Evolutionary conservation across 92 coral and sea anemone genomes (phyloP), one percentile per base, ranked within the genome.

Genomic region (Montipora capitata): DNA sequence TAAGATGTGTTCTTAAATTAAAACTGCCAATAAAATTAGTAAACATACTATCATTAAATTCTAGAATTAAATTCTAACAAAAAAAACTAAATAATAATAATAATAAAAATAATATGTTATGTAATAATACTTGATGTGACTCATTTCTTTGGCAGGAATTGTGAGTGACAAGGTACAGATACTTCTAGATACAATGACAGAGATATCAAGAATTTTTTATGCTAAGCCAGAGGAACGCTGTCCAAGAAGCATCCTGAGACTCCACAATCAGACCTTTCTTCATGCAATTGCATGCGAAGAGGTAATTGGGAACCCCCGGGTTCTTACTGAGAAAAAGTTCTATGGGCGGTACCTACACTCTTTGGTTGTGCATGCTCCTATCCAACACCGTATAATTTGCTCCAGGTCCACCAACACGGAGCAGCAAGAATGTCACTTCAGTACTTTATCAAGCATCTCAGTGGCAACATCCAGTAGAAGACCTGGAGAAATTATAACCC

Each of bases 401-500:
- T 27, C 40, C 40, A 59, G 73, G 43, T 59, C 91, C 5, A 45
- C 52, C 52, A 45, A 45, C 52, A 54, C 87, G 7, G 91, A 88
- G 44, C 74, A 72, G 11, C 79, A 79, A 72, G 86, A 87, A 48
- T 56, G 82, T 3, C 70, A 69, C 15, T 87, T 87, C 62, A 79
- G 64, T 20, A 43, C 85, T 4, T 38, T 85, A 10, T 77, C 61
- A 38, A 84, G 73, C 64, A 85, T 85, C 42, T 49, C 89, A 11
- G 6, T n/a, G 16, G 35, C 79, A 7, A 85, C 94, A 62, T 87
- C 92, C 10, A 68, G 77, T 27, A 72, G 84, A 35, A 72, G 80
- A 16, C 94, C 94, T 52, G 78, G 78, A 9, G 85, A 87, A 20
- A 91, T 91, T 40, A 83, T 87, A 40, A 87, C 85, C 35, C 88